Percentiles rank a stretch among this genome's conserved stretches.
phyloP scores from a whole-genome alignment of 2,797 vertebrate species.

The Paguma larvata region DNA sequence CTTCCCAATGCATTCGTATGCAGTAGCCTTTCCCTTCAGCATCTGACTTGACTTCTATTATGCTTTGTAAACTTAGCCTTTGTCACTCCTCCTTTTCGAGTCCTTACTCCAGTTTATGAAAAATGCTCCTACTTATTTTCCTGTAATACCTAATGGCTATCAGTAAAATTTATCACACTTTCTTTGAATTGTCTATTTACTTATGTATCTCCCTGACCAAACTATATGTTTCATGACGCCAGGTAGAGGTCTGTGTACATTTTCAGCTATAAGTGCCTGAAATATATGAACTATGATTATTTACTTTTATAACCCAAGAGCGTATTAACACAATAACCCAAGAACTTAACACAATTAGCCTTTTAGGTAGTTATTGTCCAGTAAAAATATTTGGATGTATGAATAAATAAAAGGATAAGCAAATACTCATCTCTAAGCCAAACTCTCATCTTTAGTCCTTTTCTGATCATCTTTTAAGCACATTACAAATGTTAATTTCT shows the following conservation, averaged over 20 bases:
- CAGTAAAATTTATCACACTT: not conserved
- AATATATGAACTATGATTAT: not conserved
- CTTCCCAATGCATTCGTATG: not conserved
- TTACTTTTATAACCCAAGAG: not conserved
- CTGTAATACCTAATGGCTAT: not conserved
- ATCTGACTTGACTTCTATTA: not conserved
- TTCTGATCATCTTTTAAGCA: not conserved
- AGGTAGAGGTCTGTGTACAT: not conserved
- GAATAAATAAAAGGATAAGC: not conserved
- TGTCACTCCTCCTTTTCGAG: not conserved
- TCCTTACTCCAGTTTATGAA: not conserved
- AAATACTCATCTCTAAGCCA: not conserved
- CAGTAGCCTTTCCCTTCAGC: not conserved
- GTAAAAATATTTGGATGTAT: not conserved
- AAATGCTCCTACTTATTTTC: not conserved
- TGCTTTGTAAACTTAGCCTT: not conserved
- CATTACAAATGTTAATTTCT: not conserved
- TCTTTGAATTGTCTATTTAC: not conserved
- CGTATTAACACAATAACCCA: not conserved
- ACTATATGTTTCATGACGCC: not conserved
- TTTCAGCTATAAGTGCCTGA: not conserved
- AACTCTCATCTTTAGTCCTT: not conserved
- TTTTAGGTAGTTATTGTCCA: not conserved
- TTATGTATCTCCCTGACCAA: not conserved
- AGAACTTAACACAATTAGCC: not conserved